Evolutionary conservation across 2,888 invertebrate species (phyloP), one percentile per base, ranked within the genome.

Genomic region (Arctia plantaginis): DNA sequence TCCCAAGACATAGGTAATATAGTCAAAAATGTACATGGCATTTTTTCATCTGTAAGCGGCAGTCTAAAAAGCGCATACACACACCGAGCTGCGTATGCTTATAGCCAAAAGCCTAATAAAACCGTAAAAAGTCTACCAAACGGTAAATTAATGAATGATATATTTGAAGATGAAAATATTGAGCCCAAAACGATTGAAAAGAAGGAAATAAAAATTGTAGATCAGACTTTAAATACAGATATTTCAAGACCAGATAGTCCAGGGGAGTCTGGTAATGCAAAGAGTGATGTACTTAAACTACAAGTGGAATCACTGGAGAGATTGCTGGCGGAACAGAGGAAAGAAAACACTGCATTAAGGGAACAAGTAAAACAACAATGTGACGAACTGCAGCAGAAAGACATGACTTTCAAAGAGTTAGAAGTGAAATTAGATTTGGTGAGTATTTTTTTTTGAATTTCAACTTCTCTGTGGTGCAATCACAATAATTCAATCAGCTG

Each of bases 341-440:
- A 90, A 71, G 94, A 96, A 79, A 93, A 94, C 75, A 77, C 83
- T 0, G 82, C 86, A 0, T 77, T 96, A 15, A 88, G 90, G 71
- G 94, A 94, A 8, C 86, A 89, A 76, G 86, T 93, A 1, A 95
- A 93, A 74, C 93, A 92, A 72, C 94, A 95, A 33, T 82, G 88
- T 0, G 93, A 95, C 75, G 93, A 95, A 59, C 41, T 94, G 20
- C 90, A 91, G 33, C 90, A 91, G 27, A 96, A 92, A 79, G 95
- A 96, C 75, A 87, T 90, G 10, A 90, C 84, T 0, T 94, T 93
- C 35, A 96, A 94, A 78, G 96, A 96, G 18, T 84, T 96, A 47
- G 96, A 96, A 80, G 79, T 80, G n/a, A 96, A 96, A 88, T 85
- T 96, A 66, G 96, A 96, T 82, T 81, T 90, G 90, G 96, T 96